Evolutionary conservation across 2,888 invertebrate species (phyloP).

Genomic region (Cantharis flavilabris): DNA sequence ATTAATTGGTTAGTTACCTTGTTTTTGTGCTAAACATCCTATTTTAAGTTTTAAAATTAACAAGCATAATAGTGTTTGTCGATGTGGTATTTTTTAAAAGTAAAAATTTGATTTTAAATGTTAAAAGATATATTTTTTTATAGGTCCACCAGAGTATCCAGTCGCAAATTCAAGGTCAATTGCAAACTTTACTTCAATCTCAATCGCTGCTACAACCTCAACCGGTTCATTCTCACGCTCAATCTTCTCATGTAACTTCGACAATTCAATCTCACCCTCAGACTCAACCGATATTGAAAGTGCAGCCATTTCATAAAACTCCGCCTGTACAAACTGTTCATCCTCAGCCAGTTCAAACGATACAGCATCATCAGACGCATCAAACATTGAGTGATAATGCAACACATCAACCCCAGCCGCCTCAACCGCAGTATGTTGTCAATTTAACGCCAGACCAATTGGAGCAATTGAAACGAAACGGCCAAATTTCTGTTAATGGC

Average conservation of each 20-base stretch:
- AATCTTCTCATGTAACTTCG: constrained; percentile 25
- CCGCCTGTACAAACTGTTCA: constrained; percentile 54
- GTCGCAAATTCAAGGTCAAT: constrained; percentile 33
- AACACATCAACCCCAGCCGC: constrained; percentile 35
- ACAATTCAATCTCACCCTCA: constrained; percentile 37
- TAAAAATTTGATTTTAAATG: neutral
- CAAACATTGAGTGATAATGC: constrained; percentile 32
- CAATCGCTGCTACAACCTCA: constrained; percentile 28
- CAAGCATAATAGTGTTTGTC: neutral
- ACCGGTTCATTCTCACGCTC: constrained; percentile 47
- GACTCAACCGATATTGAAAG: constrained; percentile 37
- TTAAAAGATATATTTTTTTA: neutral
- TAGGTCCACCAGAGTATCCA: constrained; percentile 32
- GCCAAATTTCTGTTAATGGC: constrained; percentile 55
- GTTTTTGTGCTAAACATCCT: neutral
- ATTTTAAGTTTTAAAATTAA: neutral
- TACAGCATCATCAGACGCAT: constrained; percentile 36
- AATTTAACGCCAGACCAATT: constrained; percentile 55
- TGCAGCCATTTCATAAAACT: constrained; percentile 53
- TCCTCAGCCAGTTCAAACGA: constrained; percentile 47
- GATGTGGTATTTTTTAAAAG: too few relatives aligned
- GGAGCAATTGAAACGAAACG: constrained; percentile 54
- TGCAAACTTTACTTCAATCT: constrained; percentile 31
- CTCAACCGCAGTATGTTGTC: constrained; percentile 54
- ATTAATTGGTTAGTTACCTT: neutral